Conservation (phyloP, 2,797 vertebrate species). For the Pseudopleuronectes americanus region DNA sequence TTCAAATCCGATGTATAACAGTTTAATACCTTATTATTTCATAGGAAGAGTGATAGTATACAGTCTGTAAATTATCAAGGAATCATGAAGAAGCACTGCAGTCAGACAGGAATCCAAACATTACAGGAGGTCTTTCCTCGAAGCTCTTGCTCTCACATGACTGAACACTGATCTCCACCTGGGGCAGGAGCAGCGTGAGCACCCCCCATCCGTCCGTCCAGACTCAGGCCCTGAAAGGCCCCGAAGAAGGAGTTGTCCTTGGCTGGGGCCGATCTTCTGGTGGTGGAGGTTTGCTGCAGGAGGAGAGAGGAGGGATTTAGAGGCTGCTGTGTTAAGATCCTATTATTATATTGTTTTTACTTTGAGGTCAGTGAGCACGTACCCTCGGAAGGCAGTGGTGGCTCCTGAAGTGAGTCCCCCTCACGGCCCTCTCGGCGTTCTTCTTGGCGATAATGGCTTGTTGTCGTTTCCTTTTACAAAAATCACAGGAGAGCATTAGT, state of each 20-base stretch:
- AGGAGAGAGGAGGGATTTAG: background rate
- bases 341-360: background rate
- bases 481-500: conserved; percentile 41
- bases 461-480: conserved; percentile 78
- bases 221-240: conserved; percentile 83
- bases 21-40: conserved; percentile 13
- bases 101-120: background rate
- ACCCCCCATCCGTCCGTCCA: conserved; percentile 70
- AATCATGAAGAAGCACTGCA: background rate
- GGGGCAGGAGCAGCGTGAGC: conserved; percentile 35
- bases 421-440: conserved; percentile 73
- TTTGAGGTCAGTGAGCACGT: background rate
- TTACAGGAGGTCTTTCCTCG: too few relatives aligned
- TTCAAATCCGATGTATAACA: background rate
- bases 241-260: conserved; percentile 81
- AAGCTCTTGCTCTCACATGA: conserved; percentile 76
- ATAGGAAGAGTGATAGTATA: conserved; percentile 9
- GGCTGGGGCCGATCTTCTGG: conserved; percentile 54
- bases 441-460: conserved; percentile 81
- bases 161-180: conserved; percentile 76
- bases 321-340: background rate
- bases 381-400: conserved; percentile 83
- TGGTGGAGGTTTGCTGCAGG: conserved; percentile 58
- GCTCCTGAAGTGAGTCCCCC: conserved; percentile 76
- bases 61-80: conserved; percentile 2